These are phyloP conservation scores for Gonocerus acuteangulatus DNA, from an alignment of 2,888 invertebrate genomes.

Conservation along the genomic window DNA sequence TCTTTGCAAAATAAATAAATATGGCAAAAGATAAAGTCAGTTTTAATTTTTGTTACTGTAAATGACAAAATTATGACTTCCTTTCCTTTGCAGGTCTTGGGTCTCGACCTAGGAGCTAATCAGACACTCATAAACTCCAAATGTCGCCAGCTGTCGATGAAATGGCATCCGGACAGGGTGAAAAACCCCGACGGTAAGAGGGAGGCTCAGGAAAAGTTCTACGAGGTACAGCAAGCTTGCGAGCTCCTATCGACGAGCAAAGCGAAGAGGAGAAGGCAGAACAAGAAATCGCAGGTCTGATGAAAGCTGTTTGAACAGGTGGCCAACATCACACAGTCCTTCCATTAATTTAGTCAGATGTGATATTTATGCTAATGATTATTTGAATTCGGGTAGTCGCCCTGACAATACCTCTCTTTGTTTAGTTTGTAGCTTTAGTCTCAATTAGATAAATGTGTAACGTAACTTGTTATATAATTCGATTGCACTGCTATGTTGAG, in stretches of 20 bases:
- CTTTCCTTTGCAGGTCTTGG: constrained; percentile 62
- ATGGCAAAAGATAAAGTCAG: too few relatives aligned
- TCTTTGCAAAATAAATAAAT: too few relatives aligned
- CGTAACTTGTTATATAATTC: background rate
- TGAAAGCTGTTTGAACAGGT: constrained; percentile 13
- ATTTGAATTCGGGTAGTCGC: background rate
- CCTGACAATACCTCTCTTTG: constrained; percentile 11
- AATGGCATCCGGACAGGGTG: constrained; percentile 87
- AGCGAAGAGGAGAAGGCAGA: constrained; percentile 62
- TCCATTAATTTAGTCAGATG: constrained; percentile 7
- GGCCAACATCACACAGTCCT: background rate
- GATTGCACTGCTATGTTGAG: background rate
- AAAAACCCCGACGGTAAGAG: constrained; percentile 61
- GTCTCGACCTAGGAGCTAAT: constrained; percentile 66
- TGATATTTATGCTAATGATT: constrained; percentile 6
- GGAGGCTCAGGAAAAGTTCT: constrained; percentile 75
- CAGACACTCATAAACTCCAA: constrained; percentile 76
- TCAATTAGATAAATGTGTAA: background rate
- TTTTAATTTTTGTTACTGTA: too few relatives aligned
- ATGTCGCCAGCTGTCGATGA: constrained; percentile 73
- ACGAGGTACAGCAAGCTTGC: constrained; percentile 89
- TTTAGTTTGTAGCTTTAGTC: background rate
- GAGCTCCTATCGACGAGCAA: constrained; percentile 79
- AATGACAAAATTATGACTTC: too few relatives aligned
- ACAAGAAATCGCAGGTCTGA: constrained; percentile 50